Percentiles rank a stretch among this genome's conserved stretches.
These are phyloP conservation scores for Habroteleia sp. DNA, from an alignment of 2,888 invertebrate genomes.

Conservation along the genomic window DNA sequence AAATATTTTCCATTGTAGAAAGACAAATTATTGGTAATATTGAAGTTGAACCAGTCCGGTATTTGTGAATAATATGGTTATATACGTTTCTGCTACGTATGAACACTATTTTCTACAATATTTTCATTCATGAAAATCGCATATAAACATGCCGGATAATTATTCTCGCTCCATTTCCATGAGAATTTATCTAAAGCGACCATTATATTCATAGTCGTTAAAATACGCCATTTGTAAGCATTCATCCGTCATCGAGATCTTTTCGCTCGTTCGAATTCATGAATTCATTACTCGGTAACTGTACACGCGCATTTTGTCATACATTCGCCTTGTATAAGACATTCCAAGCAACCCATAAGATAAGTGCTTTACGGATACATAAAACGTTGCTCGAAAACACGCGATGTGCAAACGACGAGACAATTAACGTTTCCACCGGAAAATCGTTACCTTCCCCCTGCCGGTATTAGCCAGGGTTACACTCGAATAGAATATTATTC, in stretches of 20 bases:
- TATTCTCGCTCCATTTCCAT: background rate
- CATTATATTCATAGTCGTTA: slow-evolving; percentile 23
- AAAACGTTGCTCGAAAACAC: slow-evolving; percentile 54
- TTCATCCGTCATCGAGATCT: slow-evolving; percentile 47
- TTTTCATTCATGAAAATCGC: too few relatives aligned
- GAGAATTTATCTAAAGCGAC: background rate
- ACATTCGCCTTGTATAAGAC: slow-evolving; percentile 23
- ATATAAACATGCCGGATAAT: slow-evolving; percentile 9
- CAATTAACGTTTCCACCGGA: slow-evolving; percentile 66
- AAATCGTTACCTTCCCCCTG: slow-evolving; percentile 63
- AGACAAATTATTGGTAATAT: too few relatives aligned
- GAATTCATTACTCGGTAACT: slow-evolving; percentile 35
- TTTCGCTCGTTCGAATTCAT: slow-evolving; percentile 48
- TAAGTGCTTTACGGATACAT: slow-evolving; percentile 51
- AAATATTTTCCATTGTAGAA: too few relatives aligned
- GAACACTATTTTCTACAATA: too few relatives aligned
- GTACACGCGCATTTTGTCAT: slow-evolving; percentile 40
- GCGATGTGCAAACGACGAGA: slow-evolving; percentile 63
- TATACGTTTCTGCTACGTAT: too few relatives aligned
- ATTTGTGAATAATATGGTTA: too few relatives aligned
- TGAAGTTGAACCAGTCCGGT: too few relatives aligned
- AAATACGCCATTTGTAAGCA: slow-evolving; percentile 36
- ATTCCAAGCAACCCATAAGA: slow-evolving; percentile 38
- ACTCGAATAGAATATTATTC: slow-evolving; percentile 40
- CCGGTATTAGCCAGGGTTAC: slow-evolving; percentile 23